Percentiles rank a stretch among this genome's conserved stretches.
Conservation (phyloP, 2,888 invertebrate genomes). For the Monopis laevigella region DNA sequence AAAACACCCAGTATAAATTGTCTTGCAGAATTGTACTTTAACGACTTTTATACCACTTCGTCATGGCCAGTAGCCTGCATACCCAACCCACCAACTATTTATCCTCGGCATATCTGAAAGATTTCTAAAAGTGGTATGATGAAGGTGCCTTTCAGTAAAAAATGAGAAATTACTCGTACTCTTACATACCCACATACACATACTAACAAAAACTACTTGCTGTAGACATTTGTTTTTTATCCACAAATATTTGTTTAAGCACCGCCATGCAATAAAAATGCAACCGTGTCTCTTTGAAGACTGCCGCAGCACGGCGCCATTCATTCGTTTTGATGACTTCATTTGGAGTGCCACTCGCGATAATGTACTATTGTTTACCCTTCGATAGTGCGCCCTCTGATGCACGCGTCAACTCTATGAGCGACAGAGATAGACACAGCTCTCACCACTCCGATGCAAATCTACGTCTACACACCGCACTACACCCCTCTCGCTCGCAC, state of each 20-base stretch:
- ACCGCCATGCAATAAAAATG: slow-evolving; percentile 58
- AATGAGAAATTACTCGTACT: too few species aligned
- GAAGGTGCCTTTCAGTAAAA: too few species aligned
- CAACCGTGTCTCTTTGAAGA: slow-evolving; percentile 46
- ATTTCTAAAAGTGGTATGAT: too few species aligned
- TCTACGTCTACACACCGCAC: slow-evolving; percentile 23
- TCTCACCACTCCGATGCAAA: slow-evolving; percentile 31
- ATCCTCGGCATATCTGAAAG: too few species aligned
- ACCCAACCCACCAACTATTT: too few species aligned
- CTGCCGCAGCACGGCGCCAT: slow-evolving; percentile 53
- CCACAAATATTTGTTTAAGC: slow-evolving; percentile 56
- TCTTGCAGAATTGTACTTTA: too few species aligned
- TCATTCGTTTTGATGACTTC: slow-evolving; percentile 66
- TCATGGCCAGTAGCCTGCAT: too few species aligned
- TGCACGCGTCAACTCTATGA: slow-evolving; percentile 56
- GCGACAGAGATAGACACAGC: slow-evolving; percentile 42
- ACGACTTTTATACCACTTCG: too few species aligned
- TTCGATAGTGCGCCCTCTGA: slow-evolving; percentile 61
- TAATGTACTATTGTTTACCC: slow-evolving; percentile 68
- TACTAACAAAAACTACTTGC: slow-evolving; percentile 6
- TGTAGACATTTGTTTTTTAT: slow-evolving; percentile 23
- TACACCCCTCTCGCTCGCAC: slow-evolving; percentile 42
- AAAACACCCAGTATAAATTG: too few species aligned
- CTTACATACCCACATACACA: too few species aligned
- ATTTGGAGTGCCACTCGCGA: slow-evolving; percentile 52